Evolutionary conservation across 2,888 invertebrate species (phyloP).

Genomic region (Andrena haemorrhoa): DNA sequence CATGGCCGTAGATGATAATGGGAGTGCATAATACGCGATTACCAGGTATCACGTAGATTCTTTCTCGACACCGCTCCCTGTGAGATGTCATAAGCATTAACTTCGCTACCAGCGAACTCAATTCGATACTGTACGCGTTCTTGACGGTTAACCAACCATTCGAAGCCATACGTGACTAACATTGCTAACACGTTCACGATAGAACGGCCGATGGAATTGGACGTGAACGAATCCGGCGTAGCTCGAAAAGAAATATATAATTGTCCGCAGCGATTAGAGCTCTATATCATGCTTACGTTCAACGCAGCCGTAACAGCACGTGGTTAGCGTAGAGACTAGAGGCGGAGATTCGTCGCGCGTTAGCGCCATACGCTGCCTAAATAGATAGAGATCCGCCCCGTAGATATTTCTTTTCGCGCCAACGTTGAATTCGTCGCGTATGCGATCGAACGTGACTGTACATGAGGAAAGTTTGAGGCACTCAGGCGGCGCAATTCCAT

Average conservation of each 20-base stretch:
- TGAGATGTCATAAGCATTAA: conserved; percentile 52
- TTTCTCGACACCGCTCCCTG: conserved; percentile 83
- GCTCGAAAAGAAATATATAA: conserved; percentile 54
- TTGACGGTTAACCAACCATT: background rate
- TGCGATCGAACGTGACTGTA: conserved; percentile 2
- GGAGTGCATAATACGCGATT: conserved; percentile 84
- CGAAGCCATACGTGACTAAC: background rate
- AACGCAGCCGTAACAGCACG: background rate
- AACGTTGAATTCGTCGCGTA: conserved; percentile 37
- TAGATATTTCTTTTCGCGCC: conserved; percentile 38
- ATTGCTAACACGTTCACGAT: background rate
- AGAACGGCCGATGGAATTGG: background rate
- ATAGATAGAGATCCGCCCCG: background rate
- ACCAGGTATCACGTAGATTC: conserved; percentile 84
- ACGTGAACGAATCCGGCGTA: conserved; percentile 40
- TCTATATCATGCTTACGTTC: background rate
- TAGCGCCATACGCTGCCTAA: background rate
- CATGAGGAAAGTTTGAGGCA: conserved; percentile 44
- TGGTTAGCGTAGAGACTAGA: background rate
- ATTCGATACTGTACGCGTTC: conserved; percentile 58
- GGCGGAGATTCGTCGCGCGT: too few relatives aligned
- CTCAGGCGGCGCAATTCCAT: conserved; percentile 44
- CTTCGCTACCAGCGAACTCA: conserved; percentile 74
- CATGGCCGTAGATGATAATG: conserved; percentile 78
- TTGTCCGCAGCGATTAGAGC: background rate